phyloP scores from a whole-genome alignment of 2,113 vertebrate species.

The Pygoscelis adeliae region DNA sequence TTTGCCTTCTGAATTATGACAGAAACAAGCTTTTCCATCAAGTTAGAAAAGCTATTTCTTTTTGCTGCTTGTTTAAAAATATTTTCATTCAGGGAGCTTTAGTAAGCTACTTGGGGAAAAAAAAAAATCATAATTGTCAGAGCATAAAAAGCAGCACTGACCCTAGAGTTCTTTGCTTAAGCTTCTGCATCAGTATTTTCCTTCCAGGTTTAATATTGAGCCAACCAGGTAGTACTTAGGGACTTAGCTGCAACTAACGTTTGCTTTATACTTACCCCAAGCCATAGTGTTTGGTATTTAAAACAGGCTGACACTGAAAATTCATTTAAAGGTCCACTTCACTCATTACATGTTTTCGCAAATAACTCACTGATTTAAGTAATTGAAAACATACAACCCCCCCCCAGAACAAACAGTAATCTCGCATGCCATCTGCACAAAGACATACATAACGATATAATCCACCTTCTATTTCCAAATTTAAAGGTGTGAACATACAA shows the following conservation, averaged over 20 bases:
- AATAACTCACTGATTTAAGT: not conserved
- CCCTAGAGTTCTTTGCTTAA: not conserved
- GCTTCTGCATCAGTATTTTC: not conserved
- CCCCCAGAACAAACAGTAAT: not conserved
- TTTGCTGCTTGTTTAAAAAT: not conserved
- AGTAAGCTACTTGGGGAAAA: not conserved
- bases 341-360: not conserved
- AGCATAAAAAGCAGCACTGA: not conserved
- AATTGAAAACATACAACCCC: not conserved
- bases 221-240: not conserved
- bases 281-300: conserved; percentile 41
- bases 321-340: conserved; percentile 22
- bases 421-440: fast-evolving
- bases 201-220: not conserved
- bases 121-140: not conserved
- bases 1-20: not conserved
- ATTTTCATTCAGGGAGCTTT: not conserved
- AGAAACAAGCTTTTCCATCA: not conserved
- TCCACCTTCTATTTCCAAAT: not conserved
- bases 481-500: not conserved
- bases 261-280: conserved; percentile 19
- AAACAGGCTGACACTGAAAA: not conserved
- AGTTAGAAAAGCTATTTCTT: not conserved
- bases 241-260: conserved; percentile 2
- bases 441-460: not conserved